phyloP scores from a whole-genome alignment of 1,140 invertebrate species.

The Coboldia fuscipes region DNA sequence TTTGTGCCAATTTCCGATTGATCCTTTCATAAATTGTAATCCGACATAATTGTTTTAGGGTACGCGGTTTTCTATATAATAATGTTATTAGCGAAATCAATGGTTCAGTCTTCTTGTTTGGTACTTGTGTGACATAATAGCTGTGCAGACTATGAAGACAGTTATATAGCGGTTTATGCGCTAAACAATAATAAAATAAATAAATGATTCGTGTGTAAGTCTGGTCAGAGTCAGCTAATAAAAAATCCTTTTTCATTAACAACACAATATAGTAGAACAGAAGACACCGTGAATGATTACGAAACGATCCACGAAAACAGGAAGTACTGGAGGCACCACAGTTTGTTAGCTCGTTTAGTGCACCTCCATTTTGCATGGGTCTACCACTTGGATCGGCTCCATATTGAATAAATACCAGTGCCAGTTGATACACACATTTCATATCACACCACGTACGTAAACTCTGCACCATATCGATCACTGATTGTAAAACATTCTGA shows the following conservation, averaged over 20 bases:
- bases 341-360: too few species aligned
- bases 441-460: conserved; percentile 39
- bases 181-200: conserved; percentile 44
- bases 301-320: conserved; percentile 22
- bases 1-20: conserved; percentile 32
- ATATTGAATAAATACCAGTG: conserved; percentile 39
- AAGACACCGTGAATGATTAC: conserved; percentile 34
- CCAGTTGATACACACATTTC: conserved; percentile 43
- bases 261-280: conserved; percentile 45
- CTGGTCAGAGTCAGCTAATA: conserved; percentile 36
- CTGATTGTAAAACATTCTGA: conserved; percentile 42
- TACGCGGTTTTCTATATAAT: conserved; percentile 35
- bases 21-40: conserved; percentile 39
- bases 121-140: conserved; percentile 40
- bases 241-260: conserved; percentile 41
- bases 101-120: conserved; percentile 33
- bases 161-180: conserved; percentile 35
- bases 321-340: not conserved
- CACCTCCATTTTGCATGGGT: conserved; percentile 26
- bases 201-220: conserved; percentile 38
- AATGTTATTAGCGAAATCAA: conserved; percentile 34
- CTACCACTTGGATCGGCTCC: conserved; percentile 40
- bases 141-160: conserved; percentile 37
- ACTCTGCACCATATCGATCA: conserved; percentile 48
- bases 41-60: conserved; percentile 39